Evolutionary conservation across 1,140 invertebrate genomes (phyloP).

Genomic region (Cryptotermes secundus): DNA sequence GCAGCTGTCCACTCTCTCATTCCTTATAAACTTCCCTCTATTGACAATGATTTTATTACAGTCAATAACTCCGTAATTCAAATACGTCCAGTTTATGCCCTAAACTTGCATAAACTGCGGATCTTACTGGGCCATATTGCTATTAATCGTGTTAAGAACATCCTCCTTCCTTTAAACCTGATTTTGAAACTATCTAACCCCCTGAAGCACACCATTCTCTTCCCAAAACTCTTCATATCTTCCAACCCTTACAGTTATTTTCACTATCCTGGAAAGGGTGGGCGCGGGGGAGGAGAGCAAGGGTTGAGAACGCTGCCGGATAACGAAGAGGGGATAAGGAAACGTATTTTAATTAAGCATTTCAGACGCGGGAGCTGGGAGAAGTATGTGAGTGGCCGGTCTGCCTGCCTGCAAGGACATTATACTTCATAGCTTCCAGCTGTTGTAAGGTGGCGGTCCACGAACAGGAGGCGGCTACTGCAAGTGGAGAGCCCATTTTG

Average conservation of each 20-base stretch:
- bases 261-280: not conserved
- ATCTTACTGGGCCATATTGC: not conserved
- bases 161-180: not conserved
- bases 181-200: not conserved
- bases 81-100: not conserved
- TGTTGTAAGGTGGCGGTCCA: slow-evolving; percentile 5
- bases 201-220: no score
- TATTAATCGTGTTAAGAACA: not conserved
- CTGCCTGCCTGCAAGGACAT: not conserved
- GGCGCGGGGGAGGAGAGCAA: not conserved
- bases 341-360: slow-evolving; percentile 18
- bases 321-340: slow-evolving; percentile 3
- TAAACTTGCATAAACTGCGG: not conserved
- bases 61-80: not conserved
- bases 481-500: not conserved
- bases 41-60: not conserved
- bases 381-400: not conserved
- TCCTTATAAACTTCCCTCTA: not conserved
- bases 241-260: slow-evolving; percentile 9
- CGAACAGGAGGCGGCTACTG: not conserved
- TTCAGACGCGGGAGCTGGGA: not conserved
- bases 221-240: not conserved
- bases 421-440: slow-evolving; percentile 19
- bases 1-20: not conserved
- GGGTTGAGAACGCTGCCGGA: not conserved